Percentiles rank a stretch among this genome's conserved stretches.
Conservation (phyloP, 2,888 invertebrate genomes). For the Alitta virens region DNA sequence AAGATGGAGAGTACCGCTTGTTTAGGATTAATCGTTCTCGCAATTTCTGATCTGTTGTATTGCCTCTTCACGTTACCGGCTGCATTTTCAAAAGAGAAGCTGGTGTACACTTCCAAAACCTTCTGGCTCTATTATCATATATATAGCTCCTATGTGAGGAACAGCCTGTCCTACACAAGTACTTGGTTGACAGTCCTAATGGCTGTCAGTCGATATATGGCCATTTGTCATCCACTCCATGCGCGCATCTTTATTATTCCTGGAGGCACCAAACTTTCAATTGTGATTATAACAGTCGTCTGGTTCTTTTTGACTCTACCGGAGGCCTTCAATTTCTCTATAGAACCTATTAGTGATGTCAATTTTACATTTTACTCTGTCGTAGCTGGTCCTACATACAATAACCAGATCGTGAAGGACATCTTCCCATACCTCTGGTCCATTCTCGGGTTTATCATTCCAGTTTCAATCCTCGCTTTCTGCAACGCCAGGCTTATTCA, state of each 20-base stretch:
- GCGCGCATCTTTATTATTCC: conserved; percentile 48
- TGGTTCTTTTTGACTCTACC: conserved; percentile 22
- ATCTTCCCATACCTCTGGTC: conserved; percentile 37
- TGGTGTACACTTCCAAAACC: conserved; percentile 27
- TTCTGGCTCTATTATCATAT: conserved; percentile 28
- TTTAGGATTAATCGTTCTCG: too few relatives aligned
- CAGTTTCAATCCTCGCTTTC: conserved; percentile 44
- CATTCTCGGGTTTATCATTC: conserved; percentile 46
- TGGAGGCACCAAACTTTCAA: conserved; percentile 39
- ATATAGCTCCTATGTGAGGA: conserved; percentile 40
- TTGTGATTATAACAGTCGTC: conserved; percentile 27
- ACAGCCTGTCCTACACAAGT: conserved; percentile 49
- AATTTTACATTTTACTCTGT: conserved; percentile 13
- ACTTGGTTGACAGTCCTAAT: conserved; percentile 54
- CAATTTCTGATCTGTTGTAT: conserved; percentile 26
- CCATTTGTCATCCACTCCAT: conserved; percentile 53
- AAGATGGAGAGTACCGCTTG: too few relatives aligned
- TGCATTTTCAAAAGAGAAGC: conserved; percentile 35
- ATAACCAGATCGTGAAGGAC: conserved; percentile 9
- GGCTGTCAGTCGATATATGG: conserved; percentile 54
- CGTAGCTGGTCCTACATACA: conserved; percentile 20
- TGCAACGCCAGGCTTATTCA: conserved; percentile 48
- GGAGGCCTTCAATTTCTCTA: conserved; percentile 15
- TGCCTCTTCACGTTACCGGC: conserved; percentile 46
- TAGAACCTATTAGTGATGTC: not conserved